These are phyloP conservation scores for Glomeris maerens DNA, from an alignment of 1,140 invertebrate species.

Conservation along the genomic window DNA sequence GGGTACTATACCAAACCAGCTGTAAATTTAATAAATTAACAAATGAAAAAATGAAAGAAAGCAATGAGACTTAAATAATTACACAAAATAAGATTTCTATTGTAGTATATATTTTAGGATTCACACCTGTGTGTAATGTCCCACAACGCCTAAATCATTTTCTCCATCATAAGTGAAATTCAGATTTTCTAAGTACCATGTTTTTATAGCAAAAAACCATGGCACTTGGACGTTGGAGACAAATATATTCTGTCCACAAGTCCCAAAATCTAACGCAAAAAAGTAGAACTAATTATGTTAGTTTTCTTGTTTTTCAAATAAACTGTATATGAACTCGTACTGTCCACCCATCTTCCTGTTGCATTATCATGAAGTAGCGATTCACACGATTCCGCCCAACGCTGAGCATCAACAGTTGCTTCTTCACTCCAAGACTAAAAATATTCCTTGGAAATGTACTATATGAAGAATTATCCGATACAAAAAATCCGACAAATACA, in stretches of 20 bases:
- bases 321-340: constrained; percentile 5
- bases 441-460: no score
- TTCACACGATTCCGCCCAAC: constrained; percentile 54
- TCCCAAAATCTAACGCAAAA: constrained; percentile 38
- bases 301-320: background rate
- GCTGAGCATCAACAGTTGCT: constrained; percentile 52
- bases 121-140: constrained; percentile 64
- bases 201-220: constrained; percentile 65
- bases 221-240: constrained; percentile 60
- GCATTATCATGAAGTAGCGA: constrained; percentile 53
- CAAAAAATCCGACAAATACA: background rate
- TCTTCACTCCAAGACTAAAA: constrained; percentile 52
- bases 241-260: constrained; percentile 70
- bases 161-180: constrained; percentile 54
- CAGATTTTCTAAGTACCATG: constrained; percentile 58
- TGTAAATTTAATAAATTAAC: no score
- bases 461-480: background rate
- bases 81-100: no score
- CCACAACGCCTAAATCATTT: constrained; percentile 44
- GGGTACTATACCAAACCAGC: constrained; percentile 56
- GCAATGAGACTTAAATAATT: no score
- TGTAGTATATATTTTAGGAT: no score
- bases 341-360: constrained; percentile 44
- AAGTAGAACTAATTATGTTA: background rate
- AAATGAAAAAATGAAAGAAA: no score